Evolutionary conservation across 2,797 vertebrate genomes (phyloP).

Genomic region (Ficedula albicollis): DNA sequence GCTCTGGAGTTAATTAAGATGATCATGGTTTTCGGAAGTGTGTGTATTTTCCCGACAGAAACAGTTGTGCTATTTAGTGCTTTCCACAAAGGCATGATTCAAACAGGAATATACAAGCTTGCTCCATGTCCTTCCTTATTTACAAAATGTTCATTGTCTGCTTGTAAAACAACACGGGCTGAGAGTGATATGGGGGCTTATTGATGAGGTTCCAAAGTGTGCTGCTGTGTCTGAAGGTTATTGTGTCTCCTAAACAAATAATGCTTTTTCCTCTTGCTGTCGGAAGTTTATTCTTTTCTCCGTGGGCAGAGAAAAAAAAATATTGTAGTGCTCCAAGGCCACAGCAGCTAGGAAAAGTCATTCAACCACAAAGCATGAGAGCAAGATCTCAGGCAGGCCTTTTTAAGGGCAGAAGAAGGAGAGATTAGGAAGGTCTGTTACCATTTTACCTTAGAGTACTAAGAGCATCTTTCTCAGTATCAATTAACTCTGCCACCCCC

Average conservation of each 20-base stretch:
- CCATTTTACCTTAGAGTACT: slow-evolving; percentile 24
- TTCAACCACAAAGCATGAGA: not conserved
- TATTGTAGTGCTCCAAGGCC: not conserved
- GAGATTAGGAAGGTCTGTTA: slow-evolving; percentile 43
- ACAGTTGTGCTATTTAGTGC: slow-evolving; percentile 8
- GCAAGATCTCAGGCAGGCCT: not conserved
- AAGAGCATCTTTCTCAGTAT: slow-evolving; percentile 18
- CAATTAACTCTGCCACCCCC: slow-evolving; percentile 25
- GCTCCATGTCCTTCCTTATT: slow-evolving; percentile 35
- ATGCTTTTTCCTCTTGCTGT: slow-evolving; percentile 56
- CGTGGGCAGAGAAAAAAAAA: not conserved
- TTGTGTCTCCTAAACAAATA: slow-evolving; percentile 73
- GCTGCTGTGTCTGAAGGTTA: slow-evolving; percentile 38
- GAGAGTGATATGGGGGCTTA: not conserved
- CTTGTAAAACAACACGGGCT: slow-evolving; percentile 34
- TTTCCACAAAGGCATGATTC: slow-evolving; percentile 42
- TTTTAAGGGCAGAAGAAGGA: not conserved
- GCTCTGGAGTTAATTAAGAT: not conserved
- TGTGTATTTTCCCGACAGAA: not conserved
- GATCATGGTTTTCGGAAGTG: not conserved
- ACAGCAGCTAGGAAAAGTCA: not conserved
- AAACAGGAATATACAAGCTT: not conserved
- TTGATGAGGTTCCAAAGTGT: slow-evolving; percentile 27
- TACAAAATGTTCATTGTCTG: slow-evolving; percentile 64
- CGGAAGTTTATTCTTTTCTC: slow-evolving; percentile 52